Percentiles rank a stretch among this genome's conserved stretches.
Evolutionary conservation across 2,888 invertebrate species (phyloP).

Genomic region (Drosophila trichaetosa): DNA sequence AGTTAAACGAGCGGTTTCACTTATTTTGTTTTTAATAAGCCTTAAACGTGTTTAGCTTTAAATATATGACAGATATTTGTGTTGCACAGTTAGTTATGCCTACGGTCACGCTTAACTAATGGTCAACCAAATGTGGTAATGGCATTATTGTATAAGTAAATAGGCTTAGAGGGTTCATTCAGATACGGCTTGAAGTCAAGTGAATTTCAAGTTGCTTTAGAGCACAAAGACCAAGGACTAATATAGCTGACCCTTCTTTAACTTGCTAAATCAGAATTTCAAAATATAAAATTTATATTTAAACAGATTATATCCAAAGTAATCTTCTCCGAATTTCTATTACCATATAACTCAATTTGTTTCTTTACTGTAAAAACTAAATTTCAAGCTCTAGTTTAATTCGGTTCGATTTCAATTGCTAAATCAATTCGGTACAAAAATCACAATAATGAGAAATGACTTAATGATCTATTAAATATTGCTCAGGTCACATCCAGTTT

Average conservation of each 20-base stretch:
- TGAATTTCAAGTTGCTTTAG: conserved; percentile 22
- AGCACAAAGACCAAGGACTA: background rate
- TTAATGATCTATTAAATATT: background rate
- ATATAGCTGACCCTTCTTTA: background rate
- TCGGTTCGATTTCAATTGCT: background rate
- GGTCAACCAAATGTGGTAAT: conserved; percentile 18
- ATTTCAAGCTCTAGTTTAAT: background rate
- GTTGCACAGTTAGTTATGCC: conserved; percentile 22
- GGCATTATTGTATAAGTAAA: conserved; percentile 10
- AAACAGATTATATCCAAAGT: background rate
- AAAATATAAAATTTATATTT: background rate
- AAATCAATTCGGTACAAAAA: background rate
- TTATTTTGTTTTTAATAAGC: conserved; percentile 27
- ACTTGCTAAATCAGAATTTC: background rate
- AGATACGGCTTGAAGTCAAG: conserved; percentile 5
- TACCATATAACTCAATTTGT: background rate
- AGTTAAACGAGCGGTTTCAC: conserved; percentile 49
- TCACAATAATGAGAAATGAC: background rate
- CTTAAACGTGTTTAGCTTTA: conserved; percentile 67
- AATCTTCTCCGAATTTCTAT: background rate
- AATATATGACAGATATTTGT: conserved; percentile 37
- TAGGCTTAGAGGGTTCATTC: background rate
- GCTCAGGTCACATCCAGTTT: background rate
- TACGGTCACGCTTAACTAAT: background rate
- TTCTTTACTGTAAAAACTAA: background rate